These are phyloP conservation scores for Platorchestia sp. DNA, from an alignment of 1,140 invertebrate genomes.

Conservation along the genomic window DNA sequence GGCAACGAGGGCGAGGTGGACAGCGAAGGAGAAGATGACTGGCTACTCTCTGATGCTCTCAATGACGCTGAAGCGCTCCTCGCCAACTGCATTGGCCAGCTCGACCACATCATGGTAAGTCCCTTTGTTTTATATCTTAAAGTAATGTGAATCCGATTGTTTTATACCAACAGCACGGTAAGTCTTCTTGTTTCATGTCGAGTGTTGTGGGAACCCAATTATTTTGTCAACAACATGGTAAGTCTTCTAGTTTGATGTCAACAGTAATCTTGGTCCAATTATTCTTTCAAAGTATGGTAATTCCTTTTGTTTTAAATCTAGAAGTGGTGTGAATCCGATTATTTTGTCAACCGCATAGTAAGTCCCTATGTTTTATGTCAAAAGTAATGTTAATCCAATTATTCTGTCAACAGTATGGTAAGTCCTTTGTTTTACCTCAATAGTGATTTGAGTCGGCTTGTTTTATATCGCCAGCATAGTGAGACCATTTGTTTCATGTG, in stretches of 20 bases:
- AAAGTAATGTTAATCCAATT: not conserved
- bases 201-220: too few relatives aligned
- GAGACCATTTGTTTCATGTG: too few relatives aligned
- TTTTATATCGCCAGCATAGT: too few relatives aligned
- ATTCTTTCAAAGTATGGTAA: not conserved
- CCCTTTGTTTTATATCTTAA: not conserved
- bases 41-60: slow-evolving; percentile 36
- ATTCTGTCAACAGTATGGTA: not conserved
- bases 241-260: not conserved
- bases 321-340: not conserved
- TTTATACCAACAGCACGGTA: not conserved
- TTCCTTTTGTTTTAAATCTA: not conserved
- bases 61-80: slow-evolving; percentile 31
- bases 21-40: slow-evolving; percentile 27
- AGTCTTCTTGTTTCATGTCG: not conserved
- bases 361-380: not conserved
- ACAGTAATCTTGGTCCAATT: not conserved
- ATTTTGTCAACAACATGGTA: too few relatives aligned
- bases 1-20: slow-evolving; percentile 44
- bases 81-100: slow-evolving; percentile 34
- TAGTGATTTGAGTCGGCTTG: too few relatives aligned
- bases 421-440: not conserved
- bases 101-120: slow-evolving; percentile 21
- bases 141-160: not conserved
- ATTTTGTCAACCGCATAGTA: not conserved